These are phyloP conservation scores for Cheilosia variabilis DNA, from an alignment of 2,888 invertebrate species.

Conservation along the genomic window DNA sequence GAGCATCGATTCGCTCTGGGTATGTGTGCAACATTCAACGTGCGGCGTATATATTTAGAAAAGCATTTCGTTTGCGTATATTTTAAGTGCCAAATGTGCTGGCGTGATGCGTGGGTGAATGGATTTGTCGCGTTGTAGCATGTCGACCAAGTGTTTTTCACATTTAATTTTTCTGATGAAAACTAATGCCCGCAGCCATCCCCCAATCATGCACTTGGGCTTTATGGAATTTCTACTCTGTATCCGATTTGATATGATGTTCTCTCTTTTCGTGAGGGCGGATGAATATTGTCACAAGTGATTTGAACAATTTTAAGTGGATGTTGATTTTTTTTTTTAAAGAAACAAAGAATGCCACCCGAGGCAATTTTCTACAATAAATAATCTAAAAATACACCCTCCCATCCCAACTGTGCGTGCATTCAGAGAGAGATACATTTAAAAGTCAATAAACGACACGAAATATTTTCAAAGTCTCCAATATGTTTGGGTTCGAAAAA, in stretches of 20 bases:
- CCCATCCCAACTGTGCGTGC: neutral
- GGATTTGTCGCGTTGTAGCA: conserved; percentile 75
- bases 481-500: conserved; percentile 14
- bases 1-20: neutral
- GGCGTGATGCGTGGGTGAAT: conserved; percentile 76
- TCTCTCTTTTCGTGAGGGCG: conserved; percentile 46
- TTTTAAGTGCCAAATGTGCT: conserved; percentile 76
- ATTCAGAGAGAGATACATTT: conserved; percentile 37
- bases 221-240: conserved; percentile 58
- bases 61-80: conserved; percentile 66
- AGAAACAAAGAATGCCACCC: conserved; percentile 39
- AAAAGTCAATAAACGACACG: conserved; percentile 66
- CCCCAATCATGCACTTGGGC: conserved; percentile 29
- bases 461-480: conserved; percentile 19
- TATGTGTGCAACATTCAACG: conserved; percentile 32
- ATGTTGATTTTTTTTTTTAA: conserved; percentile 61
- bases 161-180: conserved; percentile 75
- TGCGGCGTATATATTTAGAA: conserved; percentile 47
- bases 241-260: conserved; percentile 21
- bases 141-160: conserved; percentile 75
- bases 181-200: conserved; percentile 59
- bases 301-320: conserved; percentile 74
- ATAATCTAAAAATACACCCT: conserved; percentile 36
- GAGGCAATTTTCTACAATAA: neutral
- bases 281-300: conserved; percentile 63